Evolutionary conservation across 2,888 invertebrate genomes (phyloP), one percentile per base, ranked within the genome.

Genomic region (Synanthedon andrenaeformis): DNA sequence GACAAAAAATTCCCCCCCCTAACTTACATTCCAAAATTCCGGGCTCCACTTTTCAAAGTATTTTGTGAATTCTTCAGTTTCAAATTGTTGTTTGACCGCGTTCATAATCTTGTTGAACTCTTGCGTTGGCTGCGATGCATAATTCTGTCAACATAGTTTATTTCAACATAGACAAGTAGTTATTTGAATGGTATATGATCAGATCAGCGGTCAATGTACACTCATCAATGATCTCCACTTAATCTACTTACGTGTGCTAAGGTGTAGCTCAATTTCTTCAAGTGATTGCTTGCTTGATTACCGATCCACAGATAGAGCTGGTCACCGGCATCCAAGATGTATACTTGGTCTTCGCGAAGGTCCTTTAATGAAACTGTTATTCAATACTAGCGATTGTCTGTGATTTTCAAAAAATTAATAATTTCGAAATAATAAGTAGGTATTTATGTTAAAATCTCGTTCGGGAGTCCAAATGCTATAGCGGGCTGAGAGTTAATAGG

Each of bases 231-330:
- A n/a, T n/a, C n/a, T n/a, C n/a, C n/a, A n/a, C 23, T 23, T 3
- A 23, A 23, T 35, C 35, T 5, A 17, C 49, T 19, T 49, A 49
- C 49, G 53, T 58, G 56, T n/a, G 55, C 58, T 19, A 66, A 58
- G 1, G 23, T 42, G 17, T 28, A 41, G 10, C 59, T 52, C 8
- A 59, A 49, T 41, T 66, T 65, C 19, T 55, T 54, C 11, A 56
- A 23, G 0, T 53, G 35, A 0, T 41, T 2, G 0, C 59, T 51
- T 0, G 60, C 53, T 1, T 63, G 54, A 11, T 53, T 58, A 12
- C 94, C 93, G 51, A 92, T 79, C 94, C 94, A 94, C 14, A 65
- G 86, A 66, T 90, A 93, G n/a, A 93, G 79, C 59, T 90, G 90
- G 65, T 90, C 89, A 3, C 91, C 90, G 42, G 90, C 89, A 72